These are phyloP conservation scores for Todiramphus chloris DNA, from an alignment of 2,113 vertebrate species.

Conservation along the genomic window DNA sequence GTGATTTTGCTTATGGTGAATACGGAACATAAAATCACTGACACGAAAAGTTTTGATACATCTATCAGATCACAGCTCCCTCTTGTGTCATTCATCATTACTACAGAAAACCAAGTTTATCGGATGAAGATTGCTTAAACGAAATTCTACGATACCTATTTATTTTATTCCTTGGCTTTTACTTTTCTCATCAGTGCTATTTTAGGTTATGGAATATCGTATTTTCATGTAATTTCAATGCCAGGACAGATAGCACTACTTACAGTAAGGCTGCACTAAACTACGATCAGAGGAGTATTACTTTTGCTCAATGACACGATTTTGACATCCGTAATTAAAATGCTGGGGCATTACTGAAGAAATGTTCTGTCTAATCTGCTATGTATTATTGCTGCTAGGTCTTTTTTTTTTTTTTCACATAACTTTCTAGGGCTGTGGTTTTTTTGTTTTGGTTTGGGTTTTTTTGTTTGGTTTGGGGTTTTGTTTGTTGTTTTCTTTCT, in stretches of 20 bases:
- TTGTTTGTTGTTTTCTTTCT: not conserved
- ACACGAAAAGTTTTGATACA: not conserved
- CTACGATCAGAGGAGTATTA: not conserved
- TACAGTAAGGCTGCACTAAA: not conserved
- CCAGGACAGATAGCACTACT: not conserved
- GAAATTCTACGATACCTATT: not conserved
- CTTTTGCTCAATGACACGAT: not conserved
- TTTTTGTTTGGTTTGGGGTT: too few relatives aligned
- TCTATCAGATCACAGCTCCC: slow-evolving; percentile 46
- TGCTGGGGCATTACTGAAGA: not conserved
- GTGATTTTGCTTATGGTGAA: not conserved
- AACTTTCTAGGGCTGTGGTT: not conserved
- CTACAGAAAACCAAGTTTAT: not conserved
- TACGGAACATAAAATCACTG: not conserved
- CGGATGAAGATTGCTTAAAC: not conserved
- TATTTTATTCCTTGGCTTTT: not conserved
- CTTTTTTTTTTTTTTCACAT: not conserved
- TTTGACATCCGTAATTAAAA: not conserved
- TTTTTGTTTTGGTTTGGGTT: too few relatives aligned
- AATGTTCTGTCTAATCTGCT: not conserved
- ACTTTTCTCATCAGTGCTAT: not conserved
- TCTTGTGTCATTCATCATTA: slow-evolving; percentile 29
- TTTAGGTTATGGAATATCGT: not conserved
- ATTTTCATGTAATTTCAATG: not conserved
- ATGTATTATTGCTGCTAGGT: not conserved